Percentiles rank a stretch among this genome's conserved stretches.
phyloP scores from a whole-genome alignment of 2,888 invertebrate species.

The Campoplex nolae region DNA sequence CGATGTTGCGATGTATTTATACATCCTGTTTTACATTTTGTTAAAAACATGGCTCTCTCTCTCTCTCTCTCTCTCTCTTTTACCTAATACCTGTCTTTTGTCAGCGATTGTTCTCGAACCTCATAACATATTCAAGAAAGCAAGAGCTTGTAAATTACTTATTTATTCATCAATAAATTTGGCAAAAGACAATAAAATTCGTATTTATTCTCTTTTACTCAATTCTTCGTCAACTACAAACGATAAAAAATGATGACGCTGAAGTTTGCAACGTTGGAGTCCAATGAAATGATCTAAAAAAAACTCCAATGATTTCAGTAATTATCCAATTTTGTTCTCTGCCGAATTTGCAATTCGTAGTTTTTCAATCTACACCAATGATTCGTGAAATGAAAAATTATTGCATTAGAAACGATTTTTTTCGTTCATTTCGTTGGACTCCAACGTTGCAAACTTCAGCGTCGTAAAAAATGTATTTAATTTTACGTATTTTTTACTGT shows the following conservation, averaged over 20 bases:
- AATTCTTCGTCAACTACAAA: not conserved
- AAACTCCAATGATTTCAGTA: no score
- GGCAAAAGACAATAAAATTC: not conserved
- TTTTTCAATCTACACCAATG: no score
- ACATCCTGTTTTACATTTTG: slow-evolving; percentile 40
- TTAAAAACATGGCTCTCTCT: not conserved
- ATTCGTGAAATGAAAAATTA: no score
- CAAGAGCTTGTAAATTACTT: not conserved
- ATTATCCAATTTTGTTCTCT: no score
- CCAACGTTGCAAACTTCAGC: no score
- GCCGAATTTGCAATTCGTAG: no score
- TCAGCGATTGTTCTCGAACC: not conserved
- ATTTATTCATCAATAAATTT: not conserved
- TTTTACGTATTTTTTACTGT: not conserved
- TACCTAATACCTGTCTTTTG: not conserved
- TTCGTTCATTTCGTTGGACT: no score
- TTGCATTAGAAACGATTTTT: no score
- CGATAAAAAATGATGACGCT: not conserved
- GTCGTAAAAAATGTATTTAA: not conserved
- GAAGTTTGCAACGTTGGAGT: no score
- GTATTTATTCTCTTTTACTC: not conserved
- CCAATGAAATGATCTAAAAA: no score
- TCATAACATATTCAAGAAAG: not conserved
- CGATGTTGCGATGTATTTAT: slow-evolving; percentile 26
- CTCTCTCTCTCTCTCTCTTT: not conserved